Base-by-base conservation (phyloP, 2,797 vertebrate species). In the Xyrichtys novacula region DNA sequence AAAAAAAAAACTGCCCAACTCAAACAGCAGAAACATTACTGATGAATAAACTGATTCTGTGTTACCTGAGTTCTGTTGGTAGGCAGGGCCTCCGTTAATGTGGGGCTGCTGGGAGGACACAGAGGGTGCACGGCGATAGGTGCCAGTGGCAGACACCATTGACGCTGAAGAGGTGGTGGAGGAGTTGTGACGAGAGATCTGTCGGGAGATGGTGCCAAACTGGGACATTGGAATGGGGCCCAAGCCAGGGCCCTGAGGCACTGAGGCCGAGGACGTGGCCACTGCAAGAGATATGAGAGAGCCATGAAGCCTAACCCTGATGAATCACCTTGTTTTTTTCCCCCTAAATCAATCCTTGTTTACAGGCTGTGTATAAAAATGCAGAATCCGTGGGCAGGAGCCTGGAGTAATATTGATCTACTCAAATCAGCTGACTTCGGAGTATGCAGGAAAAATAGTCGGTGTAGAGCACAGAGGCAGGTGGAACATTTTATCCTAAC, bases 131-230 rank as follows among this genome's bases (percentile, higher is more conserved):
- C 98, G 96, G 91, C 98, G 96, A 94, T 98, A 99, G 72, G 97
- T 98, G 90, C 96, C 96, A 14, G 97, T 98, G 90, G 98, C 98
- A 67, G 97, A 97, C 91, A 96, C 96, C 94, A 97, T 98, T 91
- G 98, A 99, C 88, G 96, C 92, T 22, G 97, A 97, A 85, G 97
- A 99, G 90, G 97, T 97, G 90, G 96, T 96, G 61, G 89, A 93
- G 81, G 98, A 98, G 93, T 96, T 98, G 95, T 99, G 97, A 77
- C 98, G 95, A 14, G 97, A 98, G 81, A 99, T 96, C 94, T 99
- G 98, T 87, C 98, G 96, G 87, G 97, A 98, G 93, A 99, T 98
- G 84, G 98, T 98, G 93, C 97, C 97, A 72, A 98, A 99, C 95
- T 99, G 98, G 86, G 98, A 99, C 93, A 97, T 97, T 87, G 98